Base-by-base conservation (phyloP, 2,888 invertebrate genomes). In the Tetheella fluctuosa region DNA sequence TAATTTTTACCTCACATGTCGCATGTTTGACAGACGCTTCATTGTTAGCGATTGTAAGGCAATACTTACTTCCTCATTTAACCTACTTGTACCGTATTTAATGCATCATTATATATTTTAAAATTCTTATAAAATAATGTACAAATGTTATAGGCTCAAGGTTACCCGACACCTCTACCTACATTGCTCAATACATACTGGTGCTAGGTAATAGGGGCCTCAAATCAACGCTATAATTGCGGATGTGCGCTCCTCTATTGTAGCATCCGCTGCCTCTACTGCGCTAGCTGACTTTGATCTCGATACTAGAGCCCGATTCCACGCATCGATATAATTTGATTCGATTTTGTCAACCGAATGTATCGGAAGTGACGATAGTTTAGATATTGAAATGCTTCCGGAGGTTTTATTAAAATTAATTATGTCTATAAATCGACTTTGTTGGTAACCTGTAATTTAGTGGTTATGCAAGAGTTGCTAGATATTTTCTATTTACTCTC, bases 201-300 rank as follows among this genome's bases (percentile, higher is more conserved):
- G 57, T 56, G 63, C 64, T 63, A 67, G 69, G 74, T 74, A 67
- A 67, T 66, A 30, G 71, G 74, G 74, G 73, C 74, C 72, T 73
- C 74, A 69, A 74, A 74, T 71, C 67, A 73, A 56, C 55, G 17
- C 69, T 34, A 65, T 64, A 69, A 72, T 63, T 68, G 66, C 75
- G 75, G 75, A 75, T 71, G 73, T 66, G 13, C 64, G 60, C 72
- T 71, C 65, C 72, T 74, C 73, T 61, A 58, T 59, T 64, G 15
- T 62, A 60, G 52, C 67, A 68, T 76, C 75, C 76, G 76, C 83
- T 83, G 83, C 39, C 30, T 65, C 62, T 15, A 34, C 55, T 20
- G 48, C 48, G 48, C 1, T 48, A 20, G 48, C 48, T 48, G 48
- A 42, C 52, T 58, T 52, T 53, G 34, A 60, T 60, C 55, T 55